phyloP scores from a whole-genome alignment of 2,113 vertebrate genomes.

The Lepus timidus region DNA sequence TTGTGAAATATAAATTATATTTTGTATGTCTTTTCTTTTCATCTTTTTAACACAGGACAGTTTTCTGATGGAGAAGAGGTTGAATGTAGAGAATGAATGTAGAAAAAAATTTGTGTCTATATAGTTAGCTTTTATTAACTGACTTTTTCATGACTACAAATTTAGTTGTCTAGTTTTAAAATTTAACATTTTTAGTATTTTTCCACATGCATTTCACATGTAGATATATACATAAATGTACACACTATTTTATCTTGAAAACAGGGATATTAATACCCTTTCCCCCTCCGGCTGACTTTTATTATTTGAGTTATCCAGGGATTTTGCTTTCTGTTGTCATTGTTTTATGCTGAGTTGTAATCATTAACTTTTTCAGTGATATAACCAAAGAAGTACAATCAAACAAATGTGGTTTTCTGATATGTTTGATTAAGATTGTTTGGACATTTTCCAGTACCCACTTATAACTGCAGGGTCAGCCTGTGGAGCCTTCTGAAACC shows the following conservation, averaged over 20 bases:
- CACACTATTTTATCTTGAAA: too few relatives aligned
- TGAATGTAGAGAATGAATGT: neutral
- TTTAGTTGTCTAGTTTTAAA: too few relatives aligned
- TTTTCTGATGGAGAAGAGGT: slow-evolving; percentile 12
- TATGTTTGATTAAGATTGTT: neutral
- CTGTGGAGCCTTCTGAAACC: neutral
- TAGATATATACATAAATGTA: too few relatives aligned
- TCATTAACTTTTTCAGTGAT: slow-evolving; percentile 39
- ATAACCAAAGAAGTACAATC: slow-evolving; percentile 2
- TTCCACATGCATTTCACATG: too few relatives aligned
- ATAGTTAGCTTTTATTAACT: too few relatives aligned
- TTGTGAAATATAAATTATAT: slow-evolving; percentile 30
- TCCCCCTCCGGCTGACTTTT: slow-evolving; percentile 8
- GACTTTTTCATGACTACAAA: too few relatives aligned
- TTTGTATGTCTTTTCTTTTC: neutral
- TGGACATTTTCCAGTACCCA: neutral
- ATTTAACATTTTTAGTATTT: too few relatives aligned
- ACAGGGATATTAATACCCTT: neutral
- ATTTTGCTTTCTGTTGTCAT: neutral
- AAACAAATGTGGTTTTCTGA: neutral
- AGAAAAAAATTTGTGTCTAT: neutral
- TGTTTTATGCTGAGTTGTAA: slow-evolving; percentile 14
- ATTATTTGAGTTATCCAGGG: neutral
- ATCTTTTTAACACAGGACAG: neutral
- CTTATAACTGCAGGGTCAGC: neutral